Conservation (phyloP, 2,113 vertebrate genomes). For the Machaerirhynchus nigripectus region DNA sequence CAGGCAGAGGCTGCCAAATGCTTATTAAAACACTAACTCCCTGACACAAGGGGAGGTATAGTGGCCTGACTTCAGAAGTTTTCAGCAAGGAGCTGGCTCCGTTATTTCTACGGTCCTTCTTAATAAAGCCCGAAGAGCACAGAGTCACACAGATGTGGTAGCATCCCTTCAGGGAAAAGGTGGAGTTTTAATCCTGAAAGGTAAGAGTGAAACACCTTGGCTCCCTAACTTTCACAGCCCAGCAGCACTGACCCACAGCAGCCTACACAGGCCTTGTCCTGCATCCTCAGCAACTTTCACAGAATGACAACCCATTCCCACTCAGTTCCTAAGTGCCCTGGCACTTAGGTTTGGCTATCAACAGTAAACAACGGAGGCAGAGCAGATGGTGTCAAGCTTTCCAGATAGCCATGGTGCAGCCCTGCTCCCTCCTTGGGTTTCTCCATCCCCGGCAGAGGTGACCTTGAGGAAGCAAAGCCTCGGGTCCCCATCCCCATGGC, state of each 20-base stretch:
- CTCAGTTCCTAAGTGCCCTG: too few relatives aligned
- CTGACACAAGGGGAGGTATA: fast-evolving
- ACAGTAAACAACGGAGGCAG: background rate
- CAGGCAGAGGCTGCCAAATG: background rate
- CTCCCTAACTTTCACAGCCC: background rate
- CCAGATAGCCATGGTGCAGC: background rate
- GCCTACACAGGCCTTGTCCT: background rate
- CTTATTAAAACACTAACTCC: background rate
- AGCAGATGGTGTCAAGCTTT: background rate
- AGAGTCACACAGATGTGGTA: background rate
- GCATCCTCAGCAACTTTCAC: background rate
- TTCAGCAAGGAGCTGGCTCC: background rate
- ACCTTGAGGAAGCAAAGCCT: background rate
- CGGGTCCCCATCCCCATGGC: background rate
- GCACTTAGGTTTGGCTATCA: background rate
- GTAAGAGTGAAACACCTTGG: background rate
- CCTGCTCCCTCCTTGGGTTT: background rate
- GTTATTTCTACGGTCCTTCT: background rate
- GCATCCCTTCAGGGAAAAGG: background rate
- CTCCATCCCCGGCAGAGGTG: background rate
- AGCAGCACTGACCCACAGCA: background rate
- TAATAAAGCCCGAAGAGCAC: background rate
- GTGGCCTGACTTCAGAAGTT: background rate
- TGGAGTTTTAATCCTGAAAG: background rate
- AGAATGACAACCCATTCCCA: background rate